phyloP scores from a whole-genome alignment of 2,888 invertebrate species.

The Trissoscelio sp. region DNA sequence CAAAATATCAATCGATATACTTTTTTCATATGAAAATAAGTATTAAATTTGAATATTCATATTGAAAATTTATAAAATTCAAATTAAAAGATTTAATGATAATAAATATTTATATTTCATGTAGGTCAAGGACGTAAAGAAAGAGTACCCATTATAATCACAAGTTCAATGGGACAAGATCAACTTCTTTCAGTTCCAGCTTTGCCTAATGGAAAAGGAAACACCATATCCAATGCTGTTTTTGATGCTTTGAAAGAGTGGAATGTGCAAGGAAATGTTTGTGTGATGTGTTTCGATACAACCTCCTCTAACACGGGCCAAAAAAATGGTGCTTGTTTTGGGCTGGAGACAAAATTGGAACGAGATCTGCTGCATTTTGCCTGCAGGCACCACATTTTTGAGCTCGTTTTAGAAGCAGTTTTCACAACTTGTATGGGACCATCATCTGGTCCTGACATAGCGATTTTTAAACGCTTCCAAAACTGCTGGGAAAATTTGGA shows the following conservation, averaged over 20 bases:
- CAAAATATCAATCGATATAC: too few relatives aligned
- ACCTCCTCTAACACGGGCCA: slow-evolving; percentile 71
- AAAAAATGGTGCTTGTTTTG: slow-evolving; percentile 49
- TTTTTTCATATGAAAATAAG: too few relatives aligned
- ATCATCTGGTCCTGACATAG: too few relatives aligned
- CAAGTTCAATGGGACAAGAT: neutral
- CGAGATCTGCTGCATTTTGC: slow-evolving; percentile 71
- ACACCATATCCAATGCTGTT: neutral
- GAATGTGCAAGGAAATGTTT: neutral
- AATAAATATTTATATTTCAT: too few relatives aligned
- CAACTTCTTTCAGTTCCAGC: slow-evolving; percentile 7
- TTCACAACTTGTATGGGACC: slow-evolving; percentile 21
- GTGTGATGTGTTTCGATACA: slow-evolving; percentile 72
- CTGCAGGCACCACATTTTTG: slow-evolving; percentile 74
- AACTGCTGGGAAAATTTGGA: too few relatives aligned
- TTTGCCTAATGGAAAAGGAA: slow-evolving; percentile 1
- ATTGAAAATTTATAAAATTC: too few relatives aligned
- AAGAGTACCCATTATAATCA: neutral
- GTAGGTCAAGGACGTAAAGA: neutral
- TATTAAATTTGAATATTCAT: too few relatives aligned
- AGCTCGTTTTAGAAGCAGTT: slow-evolving; percentile 57
- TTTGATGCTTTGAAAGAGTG: slow-evolving; percentile 7
- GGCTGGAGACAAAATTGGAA: slow-evolving; percentile 70
- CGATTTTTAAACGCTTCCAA: too few relatives aligned
- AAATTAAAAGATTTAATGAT: too few relatives aligned